Percentiles rank a stretch among this genome's conserved stretches.
Conservation (phyloP, 2,888 invertebrate genomes). For the Meghimatium bilineatum region DNA sequence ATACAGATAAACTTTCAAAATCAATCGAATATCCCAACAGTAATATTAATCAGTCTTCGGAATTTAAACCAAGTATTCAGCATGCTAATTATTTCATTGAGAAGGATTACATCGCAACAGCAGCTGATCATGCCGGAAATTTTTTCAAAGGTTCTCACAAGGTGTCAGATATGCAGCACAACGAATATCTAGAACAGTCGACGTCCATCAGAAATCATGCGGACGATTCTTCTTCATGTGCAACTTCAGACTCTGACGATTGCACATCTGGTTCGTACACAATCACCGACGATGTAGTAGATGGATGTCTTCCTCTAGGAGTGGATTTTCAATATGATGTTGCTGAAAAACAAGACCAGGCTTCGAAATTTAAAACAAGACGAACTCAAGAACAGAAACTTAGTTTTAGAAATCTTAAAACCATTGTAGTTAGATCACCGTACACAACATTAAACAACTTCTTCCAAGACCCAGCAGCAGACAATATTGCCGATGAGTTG, state of each 20-base stretch:
- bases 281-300: background rate
- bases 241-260: constrained; percentile 29
- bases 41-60: background rate
- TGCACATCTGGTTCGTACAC: constrained; percentile 20
- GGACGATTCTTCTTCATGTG: constrained; percentile 2
- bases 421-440: background rate
- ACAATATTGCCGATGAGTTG: background rate
- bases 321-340: too few species aligned
- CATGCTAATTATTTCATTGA: background rate
- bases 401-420: background rate
- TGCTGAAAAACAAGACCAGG: background rate
- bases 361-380: background rate
- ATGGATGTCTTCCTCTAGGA: background rate
- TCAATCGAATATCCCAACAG: background rate
- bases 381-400: too few species aligned
- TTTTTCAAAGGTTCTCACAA: background rate
- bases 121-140: background rate
- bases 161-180: background rate
- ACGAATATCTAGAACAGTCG: background rate
- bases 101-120: background rate
- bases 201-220: background rate
- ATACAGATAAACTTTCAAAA: background rate
- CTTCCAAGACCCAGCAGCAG: background rate
- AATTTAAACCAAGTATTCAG: background rate
- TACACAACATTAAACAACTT: background rate